Evolutionary conservation across 2,888 invertebrate species (phyloP).

Genomic region (Cosmorhoe ocellata): DNA sequence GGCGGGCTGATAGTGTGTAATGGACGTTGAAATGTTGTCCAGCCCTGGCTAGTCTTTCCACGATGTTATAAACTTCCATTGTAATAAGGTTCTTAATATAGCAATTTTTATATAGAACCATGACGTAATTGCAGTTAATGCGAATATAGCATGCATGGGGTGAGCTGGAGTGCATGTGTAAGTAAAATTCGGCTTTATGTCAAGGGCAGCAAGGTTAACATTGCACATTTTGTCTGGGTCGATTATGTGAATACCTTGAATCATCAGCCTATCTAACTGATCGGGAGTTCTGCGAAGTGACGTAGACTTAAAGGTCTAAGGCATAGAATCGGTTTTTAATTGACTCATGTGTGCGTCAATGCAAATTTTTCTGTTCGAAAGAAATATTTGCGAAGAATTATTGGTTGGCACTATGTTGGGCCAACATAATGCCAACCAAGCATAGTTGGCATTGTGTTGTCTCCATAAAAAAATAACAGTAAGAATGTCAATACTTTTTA

Average conservation of each 20-base stretch:
- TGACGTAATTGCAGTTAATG: slow-evolving; percentile 34
- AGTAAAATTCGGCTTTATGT: slow-evolving; percentile 20
- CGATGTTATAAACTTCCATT: slow-evolving; percentile 11
- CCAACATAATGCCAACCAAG: no score
- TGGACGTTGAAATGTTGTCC: not conserved
- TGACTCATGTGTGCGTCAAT: no score
- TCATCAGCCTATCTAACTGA: slow-evolving; percentile 11
- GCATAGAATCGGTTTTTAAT: slow-evolving; percentile 1
- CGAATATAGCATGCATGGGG: slow-evolving; percentile 32
- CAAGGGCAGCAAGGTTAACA: slow-evolving; percentile 11
- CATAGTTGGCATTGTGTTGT: no score
- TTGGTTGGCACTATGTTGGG: no score
- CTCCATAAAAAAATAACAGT: no score
- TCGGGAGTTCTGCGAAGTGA: slow-evolving; percentile 18
- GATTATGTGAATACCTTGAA: slow-evolving; percentile 9
- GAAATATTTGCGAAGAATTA: no score
- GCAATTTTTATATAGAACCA: slow-evolving; percentile 28
- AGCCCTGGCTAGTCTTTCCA: not conserved
- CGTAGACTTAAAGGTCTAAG: slow-evolving; percentile 18
- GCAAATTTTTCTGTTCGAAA: no score
- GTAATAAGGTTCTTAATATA: slow-evolving; percentile 23
- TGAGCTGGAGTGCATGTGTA: slow-evolving; percentile 17
- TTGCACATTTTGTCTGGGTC: not conserved
- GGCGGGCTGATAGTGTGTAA: no score
- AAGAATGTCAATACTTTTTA: no score